Base-by-base conservation (phyloP, 2,888 invertebrate species). In the Hydrotaea diabolus region DNA sequence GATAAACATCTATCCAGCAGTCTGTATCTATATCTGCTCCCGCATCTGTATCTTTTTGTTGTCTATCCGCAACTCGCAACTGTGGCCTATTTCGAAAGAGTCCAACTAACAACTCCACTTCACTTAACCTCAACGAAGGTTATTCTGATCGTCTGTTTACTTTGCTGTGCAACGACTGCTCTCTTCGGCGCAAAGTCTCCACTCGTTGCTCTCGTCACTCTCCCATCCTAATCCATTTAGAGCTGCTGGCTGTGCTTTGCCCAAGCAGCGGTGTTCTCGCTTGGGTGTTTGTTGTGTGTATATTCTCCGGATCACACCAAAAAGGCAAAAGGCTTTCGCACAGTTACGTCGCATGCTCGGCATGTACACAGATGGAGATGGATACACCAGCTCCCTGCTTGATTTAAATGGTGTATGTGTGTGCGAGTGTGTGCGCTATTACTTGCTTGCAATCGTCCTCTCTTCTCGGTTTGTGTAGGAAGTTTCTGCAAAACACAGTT, bases 401-500 rank as follows among this genome's bases (percentile, higher is more conserved):
- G 74, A 11, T 64, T 82, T 74, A 36, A 69, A 62, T 69, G 73
- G 59, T 77, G 82, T 55, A 71, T 76, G 78, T 62, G n/a, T 66
- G 57, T 36, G 39, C 66, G 74, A 80, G 85, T 59, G 75, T 83
- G 77, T 80, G 77, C 71, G 71, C 69, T 80, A 49, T 36, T 62
- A 49, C 62, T 46, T 77, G 79, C 55, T 64, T 82, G 77, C 79
- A 80, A 23, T 69, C 46, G 82, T 82, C 79, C 80, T 85, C 82
- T 82, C 76, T 78, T 72, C 75, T 86, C 78, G 83, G 85, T 76
- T 84, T 83, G 77, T 87, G 87, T 87, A 86, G 88, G 86, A 86
- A 86, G 82, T 84, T 86, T 86, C 88, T 89, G 88, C 88, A 89
- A 88, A 31, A 89, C 88, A 88, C 89, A 89, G 89, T 89, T 89